Evolutionary conservation across 2,888 invertebrate species (phyloP), one percentile per base, ranked within the genome.

Genomic region (Sinopyrophorus schimmeli): DNA sequence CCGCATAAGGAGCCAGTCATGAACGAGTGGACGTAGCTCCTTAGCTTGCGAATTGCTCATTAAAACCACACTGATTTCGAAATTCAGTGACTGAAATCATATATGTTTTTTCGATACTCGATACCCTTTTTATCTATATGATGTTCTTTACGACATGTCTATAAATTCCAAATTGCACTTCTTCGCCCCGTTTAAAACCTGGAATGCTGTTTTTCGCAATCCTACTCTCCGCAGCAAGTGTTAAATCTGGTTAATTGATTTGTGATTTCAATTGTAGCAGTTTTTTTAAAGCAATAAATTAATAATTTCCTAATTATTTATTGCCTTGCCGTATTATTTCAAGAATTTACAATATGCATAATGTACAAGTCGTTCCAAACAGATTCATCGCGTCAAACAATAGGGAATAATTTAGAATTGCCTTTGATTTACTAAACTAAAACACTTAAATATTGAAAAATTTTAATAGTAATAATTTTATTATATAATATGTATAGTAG

Each of bases 11-110:
- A 47, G 28, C 18, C 35, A 18, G 32, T 31, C 35, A 30, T 24
- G 32, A 24, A 11, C 31, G 27, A 39, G 17, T 17, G 34, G 15
- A 12, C 35, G 35, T 15, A 40, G 31, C 35, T 51, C 51, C 53
- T 55, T 60, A 61, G 67, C 65, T 61, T 67, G 61, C 63, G 64
- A 68, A 68, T 68, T 62, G 66, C 66, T 58, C 61, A 65, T 67
- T 67, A 67, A 30, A 21, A 7, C 26, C 21, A 57, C 58, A 44
- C 54, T 57, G 54, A 54, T 53, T 54, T 59, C 60, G 57, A 58
- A 43, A 43, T 43, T 51, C 35, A 40, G 38, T 17, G 10, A 20
- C 37, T 44, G 31, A 46, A 53, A 48, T 42, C 24, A 28, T 52
- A 55, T 41, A 27, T 46, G 28, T 34, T 44, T 52, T 48, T 52